Base-by-base conservation (phyloP, 2,888 invertebrate species). In the Papilio gigon region DNA sequence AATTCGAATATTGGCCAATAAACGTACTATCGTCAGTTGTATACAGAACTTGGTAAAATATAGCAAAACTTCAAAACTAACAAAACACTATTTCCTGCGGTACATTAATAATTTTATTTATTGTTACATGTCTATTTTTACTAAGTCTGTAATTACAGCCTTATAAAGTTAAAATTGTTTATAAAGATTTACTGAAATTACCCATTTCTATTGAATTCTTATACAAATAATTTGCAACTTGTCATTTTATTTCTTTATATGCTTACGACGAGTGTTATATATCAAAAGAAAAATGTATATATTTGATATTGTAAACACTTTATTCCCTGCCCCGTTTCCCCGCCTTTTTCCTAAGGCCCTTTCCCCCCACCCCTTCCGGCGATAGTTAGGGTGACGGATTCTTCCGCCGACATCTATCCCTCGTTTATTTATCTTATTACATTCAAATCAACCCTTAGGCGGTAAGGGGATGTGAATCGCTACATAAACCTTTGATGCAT, bases 371-470 rank as follows among this genome's bases (percentile, higher is more conserved):
- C 40, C 63, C 20, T 25, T 20, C 2, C 12, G 50, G 9, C 9
- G n/a, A 25, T 22, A 14, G 11, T 14, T 11, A 30, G 63, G 63
- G 63, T 35, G 47, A 30, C 35, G 11, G 20, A 63, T 63, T 50
- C 44, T 63, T 63, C 20, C 50, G 44, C 20, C 62, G 33, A 35
- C 63, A 47, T 33, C 42, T 44, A 42, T 44, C 50, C 44, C 44
- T 44, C 63, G 63, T 63, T 50, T 50, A 50, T 63, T 63, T 63
- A 50, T 50, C 47, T 22, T 35, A 63, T 63, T 63, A 63, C 63
- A 22, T 64, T 47, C 53, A 35, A 60, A 60, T 53, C 50, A 30
- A 42, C n/a, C 67, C 62, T 25, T 22, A 63, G 58, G 62, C 62
- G 33, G 12, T 63, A 56, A 50, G 50, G 53, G 42, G 44, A 59